Conservation (phyloP, 37 sponge, comb jelly and placozoan species). For the Agelas oroides region DNA sequence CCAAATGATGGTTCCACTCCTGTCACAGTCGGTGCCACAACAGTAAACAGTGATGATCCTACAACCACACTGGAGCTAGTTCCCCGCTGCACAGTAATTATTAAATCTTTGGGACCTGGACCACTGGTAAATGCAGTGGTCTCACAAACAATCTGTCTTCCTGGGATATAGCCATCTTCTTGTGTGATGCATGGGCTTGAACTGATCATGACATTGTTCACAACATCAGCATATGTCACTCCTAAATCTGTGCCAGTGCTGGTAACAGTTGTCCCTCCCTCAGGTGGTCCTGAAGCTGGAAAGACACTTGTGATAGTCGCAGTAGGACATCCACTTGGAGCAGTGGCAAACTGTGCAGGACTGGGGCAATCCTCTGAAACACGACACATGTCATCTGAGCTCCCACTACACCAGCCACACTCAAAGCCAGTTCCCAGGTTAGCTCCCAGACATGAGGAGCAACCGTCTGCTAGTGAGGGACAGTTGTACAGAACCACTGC, state of each 20-base stretch:
- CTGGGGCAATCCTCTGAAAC: too few species aligned
- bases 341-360: background rate
- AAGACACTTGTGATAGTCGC: constrained; percentile 54
- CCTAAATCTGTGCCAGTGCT: constrained; percentile 80
- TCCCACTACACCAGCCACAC: constrained; percentile 67
- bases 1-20: constrained; percentile 66
- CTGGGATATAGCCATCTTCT: constrained; percentile 31
- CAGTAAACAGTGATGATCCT: background rate
- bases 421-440: constrained; percentile 22
- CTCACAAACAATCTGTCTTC: constrained; percentile 34
- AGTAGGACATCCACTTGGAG: constrained; percentile 12
- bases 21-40: constrained; percentile 7
- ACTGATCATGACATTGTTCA: background rate
- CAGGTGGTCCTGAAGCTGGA: constrained; percentile 64
- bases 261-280: constrained; percentile 74
- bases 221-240: constrained; percentile 37
- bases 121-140: background rate
- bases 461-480: constrained; percentile 8
- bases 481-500: constrained; percentile 57
- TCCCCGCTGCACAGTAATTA: too few species aligned
- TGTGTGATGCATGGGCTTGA: constrained; percentile 15
- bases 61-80: too few species aligned
- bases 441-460: constrained; percentile 51
- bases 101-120: too few species aligned
- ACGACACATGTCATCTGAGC: constrained; percentile 2